Conservation (phyloP, 2,797 vertebrate genomes). For the Micromesistius poutassou region DNA sequence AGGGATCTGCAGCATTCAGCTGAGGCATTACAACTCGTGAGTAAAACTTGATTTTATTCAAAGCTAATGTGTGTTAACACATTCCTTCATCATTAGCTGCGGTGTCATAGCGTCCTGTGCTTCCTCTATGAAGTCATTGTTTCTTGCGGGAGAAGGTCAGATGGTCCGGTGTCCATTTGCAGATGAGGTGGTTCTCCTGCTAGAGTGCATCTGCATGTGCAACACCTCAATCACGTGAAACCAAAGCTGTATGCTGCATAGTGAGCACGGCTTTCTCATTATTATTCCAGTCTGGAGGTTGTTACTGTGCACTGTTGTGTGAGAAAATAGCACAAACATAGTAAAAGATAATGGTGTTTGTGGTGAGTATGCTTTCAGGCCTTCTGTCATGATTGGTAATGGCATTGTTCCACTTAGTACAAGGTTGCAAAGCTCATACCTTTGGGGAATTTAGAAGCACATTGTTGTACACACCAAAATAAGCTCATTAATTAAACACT, state of each 20-base stretch:
- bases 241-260: too few species aligned
- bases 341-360: background rate
- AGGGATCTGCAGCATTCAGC: background rate
- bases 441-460: background rate
- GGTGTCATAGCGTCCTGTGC: background rate
- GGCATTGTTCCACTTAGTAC: background rate
- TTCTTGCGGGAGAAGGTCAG: background rate
- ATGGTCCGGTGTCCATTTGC: background rate
- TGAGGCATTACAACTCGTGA: background rate
- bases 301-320: background rate
- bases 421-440: background rate
- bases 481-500: too few species aligned
- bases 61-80: background rate
- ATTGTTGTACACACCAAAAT: too few species aligned
- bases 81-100: background rate
- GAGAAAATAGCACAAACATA: background rate
- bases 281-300: background rate
- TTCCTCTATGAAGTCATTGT: background rate
- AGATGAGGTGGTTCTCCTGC: background rate
- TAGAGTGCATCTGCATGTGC: background rate
- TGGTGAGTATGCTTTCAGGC: background rate
- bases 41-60: background rate
- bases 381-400: background rate
- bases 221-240: too few species aligned
- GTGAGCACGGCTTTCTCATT: too few species aligned